phyloP scores from a whole-genome alignment of 2,797 vertebrate genomes.

The Epinephelus malabaricus region DNA sequence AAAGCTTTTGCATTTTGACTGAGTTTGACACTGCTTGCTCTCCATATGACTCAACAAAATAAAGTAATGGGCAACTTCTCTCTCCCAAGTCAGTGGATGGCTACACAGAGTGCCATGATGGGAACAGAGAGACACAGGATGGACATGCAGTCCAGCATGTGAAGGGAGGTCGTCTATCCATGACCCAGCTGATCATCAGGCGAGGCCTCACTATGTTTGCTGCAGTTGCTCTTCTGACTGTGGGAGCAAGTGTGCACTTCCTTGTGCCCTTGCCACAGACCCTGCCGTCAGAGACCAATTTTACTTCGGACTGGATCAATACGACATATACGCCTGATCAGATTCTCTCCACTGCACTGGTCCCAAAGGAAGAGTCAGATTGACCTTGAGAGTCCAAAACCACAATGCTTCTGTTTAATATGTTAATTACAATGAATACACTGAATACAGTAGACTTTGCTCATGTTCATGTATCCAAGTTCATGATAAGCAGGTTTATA shows the following conservation, averaged over 20 bases:
- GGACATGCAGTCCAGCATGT: conserved; percentile 16
- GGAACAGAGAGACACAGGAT: neutral
- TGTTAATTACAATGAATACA: neutral
- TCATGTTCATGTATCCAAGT: conserved; percentile 58
- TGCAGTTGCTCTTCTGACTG: conserved; percentile 78
- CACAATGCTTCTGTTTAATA: conserved; percentile 40
- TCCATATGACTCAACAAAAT: neutral
- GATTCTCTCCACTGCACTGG: conserved; percentile 31
- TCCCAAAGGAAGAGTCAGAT: neutral
- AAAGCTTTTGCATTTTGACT: neutral
- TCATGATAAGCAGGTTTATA: conserved; percentile 71
- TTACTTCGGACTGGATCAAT: conserved; percentile 62
- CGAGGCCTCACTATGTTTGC: conserved; percentile 76
- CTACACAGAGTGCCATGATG: conserved; percentile 51
- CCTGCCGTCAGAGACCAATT: conserved; percentile 35
- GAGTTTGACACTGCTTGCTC: neutral
- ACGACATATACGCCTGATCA: conserved; percentile 49
- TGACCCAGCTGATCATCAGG: conserved; percentile 81
- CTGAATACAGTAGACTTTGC: neutral
- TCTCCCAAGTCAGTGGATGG: conserved; percentile 62
- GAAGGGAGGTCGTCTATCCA: conserved; percentile 27
- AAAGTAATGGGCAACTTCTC: neutral
- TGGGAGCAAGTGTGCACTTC: conserved; percentile 83
- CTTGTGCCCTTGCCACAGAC: conserved; percentile 75
- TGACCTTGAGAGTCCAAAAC: neutral